phyloP scores from a whole-genome alignment of 1,140 invertebrate species.

The Camponotus pennsylvanicus region DNA sequence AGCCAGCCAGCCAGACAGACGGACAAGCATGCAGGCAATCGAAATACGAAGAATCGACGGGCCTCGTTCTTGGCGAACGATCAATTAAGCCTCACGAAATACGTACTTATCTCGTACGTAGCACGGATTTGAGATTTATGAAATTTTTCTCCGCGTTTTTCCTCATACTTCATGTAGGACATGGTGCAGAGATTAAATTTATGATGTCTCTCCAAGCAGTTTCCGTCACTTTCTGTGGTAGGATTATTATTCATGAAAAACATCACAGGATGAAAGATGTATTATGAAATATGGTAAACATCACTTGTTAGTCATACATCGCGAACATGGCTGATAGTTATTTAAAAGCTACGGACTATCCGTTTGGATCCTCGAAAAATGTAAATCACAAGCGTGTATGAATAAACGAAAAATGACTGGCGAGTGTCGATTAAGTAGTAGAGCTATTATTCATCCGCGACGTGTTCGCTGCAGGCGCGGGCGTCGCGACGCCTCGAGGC shows the following conservation, averaged over 20 bases:
- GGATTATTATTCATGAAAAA: conserved; percentile 46
- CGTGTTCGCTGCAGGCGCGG: conserved; percentile 42
- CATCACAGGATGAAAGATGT: background rate
- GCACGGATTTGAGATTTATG: background rate
- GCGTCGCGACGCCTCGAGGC: conserved; percentile 52
- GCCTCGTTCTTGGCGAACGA: conserved; percentile 1
- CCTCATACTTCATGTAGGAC: background rate
- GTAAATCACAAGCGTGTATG: conserved; percentile 33
- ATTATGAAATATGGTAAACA: conserved; percentile 52
- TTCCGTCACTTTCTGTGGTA: background rate
- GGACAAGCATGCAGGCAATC: conserved; percentile 21
- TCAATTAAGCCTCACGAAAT: conserved; percentile 31
- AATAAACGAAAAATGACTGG: conserved; percentile 68
- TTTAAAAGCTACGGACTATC: conserved; percentile 12
- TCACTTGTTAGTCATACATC: conserved; percentile 19
- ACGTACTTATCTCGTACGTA: background rate
- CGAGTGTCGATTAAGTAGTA: conserved; percentile 63
- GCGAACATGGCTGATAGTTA: conserved; percentile 19
- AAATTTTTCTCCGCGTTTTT: background rate
- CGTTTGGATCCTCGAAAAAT: background rate
- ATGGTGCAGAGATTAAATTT: conserved; percentile 44
- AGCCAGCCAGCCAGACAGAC: conserved; percentile 3
- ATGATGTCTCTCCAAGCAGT: background rate
- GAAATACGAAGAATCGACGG: conserved; percentile 25
- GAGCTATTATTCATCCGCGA: conserved; percentile 69